Conservation (phyloP, 1,140 invertebrate species). For the Anoplophora glabripennis region DNA sequence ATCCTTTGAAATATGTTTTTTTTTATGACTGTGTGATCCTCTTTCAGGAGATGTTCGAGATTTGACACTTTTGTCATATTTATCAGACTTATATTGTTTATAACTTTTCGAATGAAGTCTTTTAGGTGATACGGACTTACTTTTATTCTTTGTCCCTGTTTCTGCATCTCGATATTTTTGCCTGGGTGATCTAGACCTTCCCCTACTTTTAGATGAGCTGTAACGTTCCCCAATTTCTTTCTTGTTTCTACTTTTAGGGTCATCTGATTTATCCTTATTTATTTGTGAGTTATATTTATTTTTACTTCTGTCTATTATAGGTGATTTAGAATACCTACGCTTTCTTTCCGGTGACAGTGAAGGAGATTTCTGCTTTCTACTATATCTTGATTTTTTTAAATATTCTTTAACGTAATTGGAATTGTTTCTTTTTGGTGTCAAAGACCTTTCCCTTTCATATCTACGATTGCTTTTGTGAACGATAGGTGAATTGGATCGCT, state of each 20-base stretch:
- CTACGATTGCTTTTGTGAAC: no score
- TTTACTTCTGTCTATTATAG: constrained; percentile 13
- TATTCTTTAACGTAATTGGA: no score
- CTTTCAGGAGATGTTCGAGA: not conserved
- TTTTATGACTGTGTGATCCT: constrained; percentile 1
- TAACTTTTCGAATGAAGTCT: not conserved
- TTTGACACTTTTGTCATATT: no score
- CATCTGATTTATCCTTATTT: constrained; percentile 10
- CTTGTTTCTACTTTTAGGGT: not conserved
- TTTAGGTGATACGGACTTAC: not conserved
- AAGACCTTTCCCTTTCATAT: no score
- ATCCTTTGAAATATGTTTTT: constrained; percentile 8
- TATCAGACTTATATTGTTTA: no score
- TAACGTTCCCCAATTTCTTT: not conserved
- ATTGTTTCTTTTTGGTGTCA: no score
- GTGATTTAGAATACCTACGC: no score
- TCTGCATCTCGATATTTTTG: not conserved
- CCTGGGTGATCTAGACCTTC: constrained; percentile 13
- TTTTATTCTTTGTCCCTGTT: not conserved
- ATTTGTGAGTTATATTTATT: constrained; percentile 19
- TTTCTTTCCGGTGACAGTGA: no score
- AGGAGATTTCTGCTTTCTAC: no score
- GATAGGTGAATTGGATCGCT: not conserved
- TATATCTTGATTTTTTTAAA: no score
- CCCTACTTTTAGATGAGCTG: constrained; percentile 1